Percentiles rank a stretch among this genome's conserved stretches.
phyloP scores from a whole-genome alignment of 2,797 vertebrate species.

The Alcedo atthis region DNA sequence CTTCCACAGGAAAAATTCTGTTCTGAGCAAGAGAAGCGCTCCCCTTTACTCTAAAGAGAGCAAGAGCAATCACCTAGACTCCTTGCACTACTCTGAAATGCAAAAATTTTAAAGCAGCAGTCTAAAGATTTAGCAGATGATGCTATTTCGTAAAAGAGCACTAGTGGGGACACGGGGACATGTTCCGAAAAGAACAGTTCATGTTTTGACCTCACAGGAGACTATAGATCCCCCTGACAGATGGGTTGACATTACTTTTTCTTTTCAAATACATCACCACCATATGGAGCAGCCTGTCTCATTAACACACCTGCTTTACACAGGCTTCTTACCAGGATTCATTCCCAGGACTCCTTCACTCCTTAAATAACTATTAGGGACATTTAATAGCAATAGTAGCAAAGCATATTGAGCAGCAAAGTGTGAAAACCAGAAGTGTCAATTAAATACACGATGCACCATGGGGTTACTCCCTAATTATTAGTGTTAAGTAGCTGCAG shows the following conservation, averaged over 20 bases:
- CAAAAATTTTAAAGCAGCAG: fast-evolving
- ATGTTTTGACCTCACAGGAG: background rate
- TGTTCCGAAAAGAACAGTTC: background rate
- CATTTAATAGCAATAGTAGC: background rate
- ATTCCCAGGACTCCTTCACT: background rate
- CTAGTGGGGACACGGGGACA: background rate
- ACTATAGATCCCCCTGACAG: background rate
- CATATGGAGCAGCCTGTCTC: background rate
- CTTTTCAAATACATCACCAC: background rate
- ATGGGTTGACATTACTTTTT: background rate
- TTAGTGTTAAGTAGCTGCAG: background rate
- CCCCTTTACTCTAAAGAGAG: background rate
- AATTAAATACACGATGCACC: background rate
- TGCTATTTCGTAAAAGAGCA: background rate
- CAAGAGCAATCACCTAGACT: fast-evolving
- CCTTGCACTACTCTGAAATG: background rate
- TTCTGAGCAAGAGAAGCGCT: background rate
- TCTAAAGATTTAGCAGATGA: background rate
- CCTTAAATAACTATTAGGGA: background rate
- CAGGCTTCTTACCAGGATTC: background rate
- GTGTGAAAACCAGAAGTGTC: background rate
- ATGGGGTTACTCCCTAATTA: background rate
- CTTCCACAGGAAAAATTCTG: background rate
- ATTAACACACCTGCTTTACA: background rate
- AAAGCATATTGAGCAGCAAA: background rate